Base-by-base conservation (phyloP, 2,113 vertebrate species). In the Eupsittula cactorum region DNA sequence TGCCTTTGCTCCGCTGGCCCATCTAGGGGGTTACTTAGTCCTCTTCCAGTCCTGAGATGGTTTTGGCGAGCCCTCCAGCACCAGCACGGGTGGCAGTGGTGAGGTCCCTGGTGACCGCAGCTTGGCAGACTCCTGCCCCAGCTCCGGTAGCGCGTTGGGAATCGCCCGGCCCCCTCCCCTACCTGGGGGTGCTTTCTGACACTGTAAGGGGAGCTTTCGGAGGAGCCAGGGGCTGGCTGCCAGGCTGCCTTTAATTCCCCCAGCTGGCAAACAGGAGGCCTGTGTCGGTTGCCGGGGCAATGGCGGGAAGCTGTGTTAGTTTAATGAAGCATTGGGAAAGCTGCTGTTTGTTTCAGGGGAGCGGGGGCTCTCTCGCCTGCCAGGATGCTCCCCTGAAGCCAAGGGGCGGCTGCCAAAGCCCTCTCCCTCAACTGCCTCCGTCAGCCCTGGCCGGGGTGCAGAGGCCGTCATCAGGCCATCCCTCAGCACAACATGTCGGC, bases 221-320 rank as follows among this genome's bases (percentile, higher is more conserved):
- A 91, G 93, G 68, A 96, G 82, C 74, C 1, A 27, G 67, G 86
- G 83, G 64, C 92, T 81, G 93, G 85, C 85, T 95, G 92, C 92
- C 93, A 92, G 92, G 86, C 92, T 95, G 73, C 92, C 86, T 95
- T 95, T 97, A 96, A 97, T 96, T 96, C 94, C 91, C 91, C 90
- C 94, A 96, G 95, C 93, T 97, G 95, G 93, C 95, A 97, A 97
- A 93, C 95, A 97, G 95, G 93, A 97, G 93, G 96, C 68, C 86
- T 96, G 84, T 93, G 93, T 94, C 60, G 82, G 94, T 97, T 97
- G 92, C 96, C 94, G 81, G 85, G 92, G 94, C 95, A 79, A 96
- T 97, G 92, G 82, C 20, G 65, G 90, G 94, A 94, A 97, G 95
- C 89, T 93, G 91, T 95, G 91, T 94, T 94, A 75, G 95, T 95